These are phyloP conservation scores for Callorhinus ursinus DNA, from an alignment of 2,113 vertebrate species.

Conservation along the genomic window DNA sequence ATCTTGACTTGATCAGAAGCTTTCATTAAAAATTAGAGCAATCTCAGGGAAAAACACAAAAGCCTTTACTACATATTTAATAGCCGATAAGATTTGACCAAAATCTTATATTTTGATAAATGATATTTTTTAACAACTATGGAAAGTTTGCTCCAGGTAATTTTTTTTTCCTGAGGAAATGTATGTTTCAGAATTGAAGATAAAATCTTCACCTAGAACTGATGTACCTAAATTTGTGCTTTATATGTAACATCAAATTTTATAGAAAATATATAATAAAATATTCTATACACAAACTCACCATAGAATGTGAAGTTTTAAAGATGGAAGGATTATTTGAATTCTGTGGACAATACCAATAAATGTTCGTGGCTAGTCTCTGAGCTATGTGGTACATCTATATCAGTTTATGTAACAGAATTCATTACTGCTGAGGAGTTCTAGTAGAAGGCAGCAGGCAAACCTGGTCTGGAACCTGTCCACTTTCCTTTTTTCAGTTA, in stretches of 20 bases:
- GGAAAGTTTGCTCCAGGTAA: background rate
- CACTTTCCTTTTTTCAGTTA: background rate
- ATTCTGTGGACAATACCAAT: background rate
- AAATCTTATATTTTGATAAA: constrained; percentile 39
- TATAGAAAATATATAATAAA: background rate
- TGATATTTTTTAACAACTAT: constrained; percentile 8
- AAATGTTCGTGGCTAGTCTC: background rate
- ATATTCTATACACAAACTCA: background rate
- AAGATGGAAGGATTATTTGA: background rate
- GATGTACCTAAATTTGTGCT: background rate
- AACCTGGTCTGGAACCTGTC: no score
- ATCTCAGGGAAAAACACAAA: constrained; percentile 7
- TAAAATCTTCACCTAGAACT: background rate
- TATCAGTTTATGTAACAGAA: background rate
- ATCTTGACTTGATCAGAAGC: background rate
- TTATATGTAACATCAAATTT: background rate
- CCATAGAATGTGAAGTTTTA: background rate
- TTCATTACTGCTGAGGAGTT: background rate
- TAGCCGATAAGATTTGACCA: background rate
- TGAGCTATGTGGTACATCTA: background rate
- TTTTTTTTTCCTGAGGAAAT: background rate
- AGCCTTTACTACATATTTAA: background rate
- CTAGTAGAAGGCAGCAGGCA: background rate
- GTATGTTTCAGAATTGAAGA: constrained; percentile 1
- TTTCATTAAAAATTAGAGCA: background rate